Evolutionary conservation across 2,888 invertebrate species (phyloP).

Genomic region (Nymphalis urticae): DNA sequence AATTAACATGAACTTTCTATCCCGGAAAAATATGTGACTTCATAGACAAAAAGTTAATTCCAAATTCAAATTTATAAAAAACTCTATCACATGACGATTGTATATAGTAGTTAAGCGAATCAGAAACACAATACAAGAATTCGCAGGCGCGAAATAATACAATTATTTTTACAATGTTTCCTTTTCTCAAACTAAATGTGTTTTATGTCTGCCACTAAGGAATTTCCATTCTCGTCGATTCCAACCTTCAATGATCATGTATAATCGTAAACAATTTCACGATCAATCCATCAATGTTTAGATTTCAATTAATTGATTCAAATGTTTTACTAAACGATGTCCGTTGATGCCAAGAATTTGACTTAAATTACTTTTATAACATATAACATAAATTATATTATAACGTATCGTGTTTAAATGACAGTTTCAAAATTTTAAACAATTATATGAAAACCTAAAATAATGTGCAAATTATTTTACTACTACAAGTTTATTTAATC

Average conservation of each 20-base stretch:
- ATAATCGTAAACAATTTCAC: constrained; percentile 33
- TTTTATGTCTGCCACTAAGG: constrained; percentile 31
- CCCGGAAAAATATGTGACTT: no score
- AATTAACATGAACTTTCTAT: no score
- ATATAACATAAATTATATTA: neutral
- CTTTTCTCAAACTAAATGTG: constrained; percentile 19
- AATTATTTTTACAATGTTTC: neutral
- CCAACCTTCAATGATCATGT: constrained; percentile 26
- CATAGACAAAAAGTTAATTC: no score
- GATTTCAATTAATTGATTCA: constrained; percentile 33
- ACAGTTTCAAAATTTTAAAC: no score
- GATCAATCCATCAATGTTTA: constrained; percentile 32
- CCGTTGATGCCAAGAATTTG: constrained; percentile 18
- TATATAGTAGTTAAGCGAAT: no score
- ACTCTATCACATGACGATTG: neutral
- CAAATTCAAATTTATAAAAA: no score
- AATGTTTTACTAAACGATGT: constrained; percentile 21
- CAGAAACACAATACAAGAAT: constrained; percentile 1
- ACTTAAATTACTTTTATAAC: neutral
- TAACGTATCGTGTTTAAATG: neutral
- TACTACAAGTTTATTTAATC: no score
- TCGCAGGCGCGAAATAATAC: neutral
- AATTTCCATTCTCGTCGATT: constrained; percentile 31
- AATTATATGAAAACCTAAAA: no score
- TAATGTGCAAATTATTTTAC: no score